These are phyloP conservation scores for Eubasilissa splendida DNA, from an alignment of 2,888 invertebrate species.

Conservation along the genomic window DNA sequence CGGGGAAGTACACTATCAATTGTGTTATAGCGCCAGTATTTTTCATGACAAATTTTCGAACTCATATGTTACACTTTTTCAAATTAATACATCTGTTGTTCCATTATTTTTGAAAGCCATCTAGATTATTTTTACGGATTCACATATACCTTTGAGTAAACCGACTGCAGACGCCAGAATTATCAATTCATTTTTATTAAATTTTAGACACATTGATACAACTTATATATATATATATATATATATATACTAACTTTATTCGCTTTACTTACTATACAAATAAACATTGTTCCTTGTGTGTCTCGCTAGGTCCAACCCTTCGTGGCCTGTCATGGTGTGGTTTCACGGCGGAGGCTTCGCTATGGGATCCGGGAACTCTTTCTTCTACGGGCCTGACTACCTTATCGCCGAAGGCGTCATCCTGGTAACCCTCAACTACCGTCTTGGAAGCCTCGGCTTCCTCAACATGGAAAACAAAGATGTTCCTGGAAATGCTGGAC, in stretches of 20 bases:
- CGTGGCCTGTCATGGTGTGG: conserved; percentile 78
- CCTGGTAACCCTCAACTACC: conserved; percentile 77
- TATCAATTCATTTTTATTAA: no score
- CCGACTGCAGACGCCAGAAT: no score
- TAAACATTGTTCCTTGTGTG: not conserved
- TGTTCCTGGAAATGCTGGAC: conserved; percentile 78
- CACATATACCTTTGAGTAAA: no score
- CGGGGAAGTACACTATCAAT: no score
- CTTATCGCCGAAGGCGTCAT: conserved; percentile 75
- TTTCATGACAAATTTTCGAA: no score
- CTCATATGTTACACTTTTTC: no score
- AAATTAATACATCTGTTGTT: no score
- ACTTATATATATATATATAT: no score
- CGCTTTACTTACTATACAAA: not conserved
- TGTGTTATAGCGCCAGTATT: no score
- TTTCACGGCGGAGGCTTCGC: conserved; percentile 78
- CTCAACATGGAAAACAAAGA: conserved; percentile 75
- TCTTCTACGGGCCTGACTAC: conserved; percentile 76
- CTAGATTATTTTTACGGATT: no score
- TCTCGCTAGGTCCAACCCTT: conserved; percentile 68
- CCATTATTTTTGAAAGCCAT: no score
- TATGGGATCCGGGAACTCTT: conserved; percentile 76
- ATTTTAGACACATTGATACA: no score
- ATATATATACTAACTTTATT: not conserved
- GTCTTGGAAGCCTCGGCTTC: conserved; percentile 76